Conservation (phyloP, 2,113 vertebrate genomes). For the Equus przewalskii region DNA sequence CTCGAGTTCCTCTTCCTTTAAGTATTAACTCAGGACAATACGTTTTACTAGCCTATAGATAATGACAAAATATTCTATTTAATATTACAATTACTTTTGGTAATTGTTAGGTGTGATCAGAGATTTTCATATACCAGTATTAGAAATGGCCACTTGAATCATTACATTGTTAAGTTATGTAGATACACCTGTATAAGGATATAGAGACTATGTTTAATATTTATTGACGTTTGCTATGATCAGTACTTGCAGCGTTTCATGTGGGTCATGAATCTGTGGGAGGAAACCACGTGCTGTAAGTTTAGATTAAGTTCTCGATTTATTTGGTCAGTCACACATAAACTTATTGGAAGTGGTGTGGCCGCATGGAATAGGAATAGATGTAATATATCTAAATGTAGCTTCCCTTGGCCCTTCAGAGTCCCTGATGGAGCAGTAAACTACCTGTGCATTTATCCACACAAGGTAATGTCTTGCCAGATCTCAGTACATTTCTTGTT, state of each 20-base stretch:
- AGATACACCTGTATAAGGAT: not conserved
- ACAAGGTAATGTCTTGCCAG: not conserved
- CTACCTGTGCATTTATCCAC: not conserved
- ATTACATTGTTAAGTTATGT: not conserved
- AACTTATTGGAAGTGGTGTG: not conserved
- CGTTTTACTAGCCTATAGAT: not conserved
- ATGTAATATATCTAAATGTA: not conserved
- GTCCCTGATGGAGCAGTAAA: not conserved
- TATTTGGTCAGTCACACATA: not conserved
- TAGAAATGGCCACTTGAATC: conserved; percentile 30
- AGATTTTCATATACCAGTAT: not conserved
- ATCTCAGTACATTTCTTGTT: not conserved
- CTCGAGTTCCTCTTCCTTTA: not conserved
- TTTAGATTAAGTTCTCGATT: not conserved
- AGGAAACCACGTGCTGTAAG: not conserved
- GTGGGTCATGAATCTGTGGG: not conserved
- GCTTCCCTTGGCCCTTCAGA: not conserved
- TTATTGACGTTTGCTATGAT: not conserved
- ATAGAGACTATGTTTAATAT: conserved; percentile 1
- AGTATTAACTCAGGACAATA: not conserved
- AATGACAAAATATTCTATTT: not conserved
- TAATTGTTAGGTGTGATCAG: not conserved
- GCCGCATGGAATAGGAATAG: not conserved
- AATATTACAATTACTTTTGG: not conserved
- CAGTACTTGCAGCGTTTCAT: not conserved